Evolutionary conservation across 2,113 vertebrate species (phyloP).

Genomic region (Agelaius tricolor): DNA sequence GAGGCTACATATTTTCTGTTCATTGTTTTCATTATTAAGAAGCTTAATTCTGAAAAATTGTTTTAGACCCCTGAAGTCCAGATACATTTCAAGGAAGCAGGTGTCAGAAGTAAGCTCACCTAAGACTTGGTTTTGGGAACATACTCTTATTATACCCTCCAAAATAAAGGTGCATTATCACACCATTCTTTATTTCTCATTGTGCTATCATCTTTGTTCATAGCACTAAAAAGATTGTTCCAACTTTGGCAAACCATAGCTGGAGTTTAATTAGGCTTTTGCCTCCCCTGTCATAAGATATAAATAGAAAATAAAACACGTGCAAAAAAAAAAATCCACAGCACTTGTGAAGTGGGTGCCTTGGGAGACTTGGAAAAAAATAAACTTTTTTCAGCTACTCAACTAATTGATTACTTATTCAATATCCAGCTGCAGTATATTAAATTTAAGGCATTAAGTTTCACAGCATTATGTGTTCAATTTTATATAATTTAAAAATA

Average conservation of each 20-base stretch:
- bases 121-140: background rate
- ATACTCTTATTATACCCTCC: background rate
- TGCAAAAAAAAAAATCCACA: background rate
- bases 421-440: background rate
- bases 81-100: background rate
- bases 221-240: slow-evolving; percentile 12
- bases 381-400: background rate
- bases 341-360: background rate
- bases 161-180: background rate
- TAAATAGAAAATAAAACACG: background rate
- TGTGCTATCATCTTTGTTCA: slow-evolving; percentile 28
- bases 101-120: background rate
- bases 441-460: background rate
- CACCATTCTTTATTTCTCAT: background rate
- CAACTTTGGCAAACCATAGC: slow-evolving; percentile 43
- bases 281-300: background rate
- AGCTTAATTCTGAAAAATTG: background rate
- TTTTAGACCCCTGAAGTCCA: background rate
- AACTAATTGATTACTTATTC: slow-evolving; percentile 7
- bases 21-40: background rate
- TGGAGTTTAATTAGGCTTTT: slow-evolving; percentile 63
- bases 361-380: slow-evolving; percentile 48
- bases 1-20: background rate
- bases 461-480: background rate
- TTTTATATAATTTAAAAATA: background rate